A percentile compares a stretch with the other conserved stretches of the same genome.
phyloP scores from a whole-genome alignment of 2,888 invertebrate species.

The Phymatocera aterrima region DNA sequence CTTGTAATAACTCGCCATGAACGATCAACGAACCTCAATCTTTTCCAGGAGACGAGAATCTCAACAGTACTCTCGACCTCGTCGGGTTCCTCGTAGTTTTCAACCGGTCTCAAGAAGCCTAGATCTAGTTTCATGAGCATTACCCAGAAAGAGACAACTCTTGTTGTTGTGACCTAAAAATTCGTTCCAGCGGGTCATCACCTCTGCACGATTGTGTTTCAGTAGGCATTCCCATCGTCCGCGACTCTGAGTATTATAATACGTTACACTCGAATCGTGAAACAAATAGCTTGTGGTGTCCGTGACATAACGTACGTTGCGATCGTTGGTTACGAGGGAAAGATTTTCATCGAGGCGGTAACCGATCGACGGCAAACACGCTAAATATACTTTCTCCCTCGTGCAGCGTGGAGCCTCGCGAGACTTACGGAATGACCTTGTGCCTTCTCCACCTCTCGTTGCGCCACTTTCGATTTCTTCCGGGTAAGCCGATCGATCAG shows the following conservation, averaged over 20 bases:
- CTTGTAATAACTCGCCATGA: conserved; percentile 40
- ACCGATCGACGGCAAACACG: conserved; percentile 52
- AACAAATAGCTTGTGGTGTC: conserved; percentile 10
- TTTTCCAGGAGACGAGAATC: conserved; percentile 3
- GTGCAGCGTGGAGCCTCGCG: conserved; percentile 42
- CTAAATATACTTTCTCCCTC: conserved; percentile 66
- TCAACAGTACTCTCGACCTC: neutral
- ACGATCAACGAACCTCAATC: conserved; percentile 37
- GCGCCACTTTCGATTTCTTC: conserved; percentile 68
- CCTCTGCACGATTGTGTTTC: neutral
- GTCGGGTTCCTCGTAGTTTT: neutral
- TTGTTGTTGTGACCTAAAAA: neutral
- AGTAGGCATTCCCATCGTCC: neutral
- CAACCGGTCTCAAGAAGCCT: conserved; percentile 6
- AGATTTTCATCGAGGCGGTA: conserved; percentile 49
- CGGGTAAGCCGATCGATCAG: conserved; percentile 52
- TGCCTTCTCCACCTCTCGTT: conserved; percentile 57
- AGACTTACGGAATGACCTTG: conserved; percentile 61
- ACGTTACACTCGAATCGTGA: neutral
- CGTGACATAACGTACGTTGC: conserved; percentile 45
- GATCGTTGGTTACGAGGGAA: conserved; percentile 33
- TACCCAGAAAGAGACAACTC: neutral
- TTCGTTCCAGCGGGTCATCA: neutral
- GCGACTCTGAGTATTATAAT: neutral
- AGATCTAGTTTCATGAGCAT: conserved; percentile 31